These are phyloP conservation scores for Marmota flaviventris DNA, from an alignment of 2,113 vertebrate genomes.

Conservation along the genomic window DNA sequence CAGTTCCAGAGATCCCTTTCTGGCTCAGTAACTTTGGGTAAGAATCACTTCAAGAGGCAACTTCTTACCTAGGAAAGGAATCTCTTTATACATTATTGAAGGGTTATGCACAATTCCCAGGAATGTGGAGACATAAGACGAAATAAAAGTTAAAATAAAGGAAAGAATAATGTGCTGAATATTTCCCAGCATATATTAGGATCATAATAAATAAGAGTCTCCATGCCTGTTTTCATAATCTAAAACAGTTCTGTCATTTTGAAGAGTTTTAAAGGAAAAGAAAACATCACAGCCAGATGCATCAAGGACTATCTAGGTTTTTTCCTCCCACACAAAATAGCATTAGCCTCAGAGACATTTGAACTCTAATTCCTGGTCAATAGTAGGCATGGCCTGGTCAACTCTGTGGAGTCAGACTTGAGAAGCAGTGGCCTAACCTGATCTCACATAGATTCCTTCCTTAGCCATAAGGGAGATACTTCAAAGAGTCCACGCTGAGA, in stretches of 20 bases:
- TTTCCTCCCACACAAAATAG: neutral
- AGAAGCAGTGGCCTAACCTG: neutral
- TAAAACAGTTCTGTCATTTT: neutral
- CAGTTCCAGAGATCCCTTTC: neutral
- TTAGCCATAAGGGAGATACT: neutral
- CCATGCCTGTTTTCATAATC: neutral
- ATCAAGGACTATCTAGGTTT: neutral
- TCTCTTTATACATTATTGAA: neutral
- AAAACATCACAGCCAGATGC: neutral
- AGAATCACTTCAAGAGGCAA: neutral
- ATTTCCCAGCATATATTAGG: neutral
- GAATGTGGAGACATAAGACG: neutral
- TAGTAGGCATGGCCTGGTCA: neutral
- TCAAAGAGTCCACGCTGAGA: neutral
- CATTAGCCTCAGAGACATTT: neutral
- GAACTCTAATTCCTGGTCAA: neutral
- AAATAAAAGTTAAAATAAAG: neutral
- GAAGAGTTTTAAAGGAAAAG: neutral
- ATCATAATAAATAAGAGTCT: neutral
- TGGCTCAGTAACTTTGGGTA: slow-evolving; percentile 1
- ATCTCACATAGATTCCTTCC: neutral
- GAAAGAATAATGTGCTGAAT: neutral
- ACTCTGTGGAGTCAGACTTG: neutral
- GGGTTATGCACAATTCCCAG: neutral
- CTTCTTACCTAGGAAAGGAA: slow-evolving; percentile 13